Evolutionary conservation across 2,888 invertebrate species (phyloP).

Genomic region (Drosophila pegasa): DNA sequence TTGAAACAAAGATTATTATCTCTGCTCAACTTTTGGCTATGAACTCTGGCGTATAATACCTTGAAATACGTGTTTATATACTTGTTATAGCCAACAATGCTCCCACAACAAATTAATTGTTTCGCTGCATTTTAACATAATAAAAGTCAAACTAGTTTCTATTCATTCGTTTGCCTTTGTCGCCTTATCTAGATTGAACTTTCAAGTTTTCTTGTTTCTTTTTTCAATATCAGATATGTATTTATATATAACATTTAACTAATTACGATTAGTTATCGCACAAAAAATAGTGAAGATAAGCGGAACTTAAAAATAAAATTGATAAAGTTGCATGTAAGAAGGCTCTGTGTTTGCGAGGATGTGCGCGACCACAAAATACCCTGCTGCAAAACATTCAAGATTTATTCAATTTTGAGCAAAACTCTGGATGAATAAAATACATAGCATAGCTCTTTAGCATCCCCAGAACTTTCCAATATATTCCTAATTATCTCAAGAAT

Average conservation of each 20-base stretch:
- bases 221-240: conserved; percentile 15
- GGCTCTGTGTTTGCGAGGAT: too few species aligned
- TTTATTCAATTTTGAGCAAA: too few species aligned
- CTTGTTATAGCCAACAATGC: neutral
- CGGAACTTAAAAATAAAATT: conserved; percentile 15
- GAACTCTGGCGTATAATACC: conserved; percentile 3
- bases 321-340: too few species aligned
- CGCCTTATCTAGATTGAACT: conserved; percentile 39
- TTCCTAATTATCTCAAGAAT: too few species aligned
- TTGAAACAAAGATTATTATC: too few species aligned
- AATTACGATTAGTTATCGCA: conserved; percentile 32
- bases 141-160: conserved; percentile 39
- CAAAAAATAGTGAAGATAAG: conserved; percentile 33
- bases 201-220: conserved; percentile 22
- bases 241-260: conserved; percentile 22
- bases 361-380: too few species aligned
- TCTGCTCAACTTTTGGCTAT: too few species aligned
- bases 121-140: conserved; percentile 12
- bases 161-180: conserved; percentile 23
- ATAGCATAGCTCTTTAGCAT: too few species aligned
- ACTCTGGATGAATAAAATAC: too few species aligned
- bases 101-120: conserved; percentile 8
- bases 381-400: too few species aligned
- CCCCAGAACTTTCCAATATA: too few species aligned
- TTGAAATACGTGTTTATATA: conserved; percentile 2